Conservation (phyloP, 2,797 vertebrate species). For the Clarias fuscus region DNA sequence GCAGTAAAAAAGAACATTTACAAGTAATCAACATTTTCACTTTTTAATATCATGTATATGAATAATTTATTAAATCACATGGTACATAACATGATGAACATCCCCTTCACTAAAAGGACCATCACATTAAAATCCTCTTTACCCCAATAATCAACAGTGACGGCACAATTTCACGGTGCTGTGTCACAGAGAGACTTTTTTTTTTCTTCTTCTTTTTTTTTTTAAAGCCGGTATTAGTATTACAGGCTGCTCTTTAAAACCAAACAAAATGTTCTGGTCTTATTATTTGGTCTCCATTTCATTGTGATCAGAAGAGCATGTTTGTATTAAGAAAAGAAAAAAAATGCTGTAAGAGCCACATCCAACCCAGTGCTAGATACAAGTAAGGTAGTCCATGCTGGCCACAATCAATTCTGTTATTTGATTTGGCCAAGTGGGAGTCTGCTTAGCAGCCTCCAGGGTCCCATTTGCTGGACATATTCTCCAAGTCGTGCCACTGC, state of each 20-base stretch:
- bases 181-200: constrained; percentile 45
- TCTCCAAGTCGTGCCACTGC: constrained; percentile 53
- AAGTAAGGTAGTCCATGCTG: constrained; percentile 67
- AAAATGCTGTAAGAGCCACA: constrained; percentile 53
- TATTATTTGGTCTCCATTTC: constrained; percentile 67
- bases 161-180: constrained; percentile 46
- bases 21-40: constrained; percentile 56
- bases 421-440: constrained; percentile 65
- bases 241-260: constrained; percentile 62
- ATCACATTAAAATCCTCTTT: constrained; percentile 67
- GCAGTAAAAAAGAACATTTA: constrained; percentile 49
- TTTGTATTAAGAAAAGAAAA: constrained; percentile 44
- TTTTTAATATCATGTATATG: constrained; percentile 68
- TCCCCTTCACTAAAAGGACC: constrained; percentile 61
- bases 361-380: constrained; percentile 63
- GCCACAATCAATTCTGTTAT: constrained; percentile 58
- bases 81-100: constrained; percentile 68
- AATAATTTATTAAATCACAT: constrained; percentile 83
- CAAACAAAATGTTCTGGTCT: constrained; percentile 54
- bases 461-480: constrained; percentile 56
- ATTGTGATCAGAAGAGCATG: constrained; percentile 55
- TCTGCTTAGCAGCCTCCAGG: constrained; percentile 58
- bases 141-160: constrained; percentile 60
- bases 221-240: constrained; percentile 44
- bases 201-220: constrained; percentile 50